Base-by-base conservation (phyloP, 2,113 vertebrate species). In the Phocoena sinus region DNA sequence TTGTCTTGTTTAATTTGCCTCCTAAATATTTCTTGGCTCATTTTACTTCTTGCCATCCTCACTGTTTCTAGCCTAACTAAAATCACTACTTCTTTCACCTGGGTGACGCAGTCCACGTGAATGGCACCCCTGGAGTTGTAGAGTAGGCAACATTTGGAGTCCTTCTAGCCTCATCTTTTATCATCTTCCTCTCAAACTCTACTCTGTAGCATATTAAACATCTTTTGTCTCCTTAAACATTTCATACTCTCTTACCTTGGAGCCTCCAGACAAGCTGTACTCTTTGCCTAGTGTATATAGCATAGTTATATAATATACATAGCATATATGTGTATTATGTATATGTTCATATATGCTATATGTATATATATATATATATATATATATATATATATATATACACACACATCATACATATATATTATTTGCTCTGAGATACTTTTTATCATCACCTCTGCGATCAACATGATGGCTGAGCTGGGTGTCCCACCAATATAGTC, bases 301-400 rank as follows among this genome's bases (percentile, higher is more conserved):
- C 0, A 15, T 33, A 76, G 31, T 53, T 47, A 13, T 1, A 18
- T 33, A n/a, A 58, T 25, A 36, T 1, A 13, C 0, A 8, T 26
- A 58, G 10, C 17, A 33, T 14, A 33, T 68, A 26, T 53, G 23
- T n/a, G 20, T 28, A n/a, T 50, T 23, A 70, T 21, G 15, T 41
- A 38, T 56, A 12, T 3, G 62, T 65, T 65, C 11, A 38, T 6
- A 28, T 36, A 70, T 73, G n/a, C 3, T 70, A 56, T 13, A 17
- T 25, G 53, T 38, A 38, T 53, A 15, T 53, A 53, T 53, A 53
- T 76, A 11, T 63, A 21, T 63, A 50, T 1, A 67, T 1, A 80
- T n/a, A n/a, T 38, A 38, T 53, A 15, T 53, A 53, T 53, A 53
- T 76, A 11, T 63, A 21, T 63, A 50, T 1, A 67, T 1, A 80